Base-by-base conservation (phyloP, 1,140 invertebrate genomes). In the Lepeophtheirus salmonis region DNA sequence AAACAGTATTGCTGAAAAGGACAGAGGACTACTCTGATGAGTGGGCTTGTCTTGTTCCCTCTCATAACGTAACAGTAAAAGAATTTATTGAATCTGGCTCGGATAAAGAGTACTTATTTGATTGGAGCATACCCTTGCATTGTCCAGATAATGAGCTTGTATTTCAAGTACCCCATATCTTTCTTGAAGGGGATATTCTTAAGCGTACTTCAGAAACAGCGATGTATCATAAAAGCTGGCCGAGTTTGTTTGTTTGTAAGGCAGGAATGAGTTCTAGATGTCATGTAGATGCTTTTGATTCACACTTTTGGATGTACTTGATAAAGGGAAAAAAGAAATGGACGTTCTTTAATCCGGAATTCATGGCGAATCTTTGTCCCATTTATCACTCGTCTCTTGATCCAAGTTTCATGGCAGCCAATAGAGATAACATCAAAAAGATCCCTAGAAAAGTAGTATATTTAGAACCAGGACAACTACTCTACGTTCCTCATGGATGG, bases 271-370 rank as follows among this genome's bases (percentile, higher is more conserved):
- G 26, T 12, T 68, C 67, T 62, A 64, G 68, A 25, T 64, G 69
- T 3, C 69, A 70, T 65, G 61, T 70, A 1, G 69, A 69, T 66
- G 67, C 69, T 13, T 69, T 69, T 64, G 67, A 64, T 41, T 69
- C 69, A 6, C 67, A 68, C 61, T 70, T 70, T 56, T 70, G 68
- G 68, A 70, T 70, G 69, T 67, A 67, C 18, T 50, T 69, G 14
- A 66, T 69, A 61, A 55, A 69, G 53, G 69, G 69, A 2, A 64
- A 56, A 50, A 69, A 70, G 60, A 68, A 67, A 56, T 70, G 69
- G 69, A 63, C 63, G 48, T 69, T 70, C 51, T 70, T 67, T 61
- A 54, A 61, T 21, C 54, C 52, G 14, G 53, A 62, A 23, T 67
- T 67, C 57, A 26, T 57, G 17, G 58, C 67, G 10, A 62, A 64